Evolutionary conservation across 2,797 vertebrate species (phyloP).

Genomic region (Gallinago stenura): DNA sequence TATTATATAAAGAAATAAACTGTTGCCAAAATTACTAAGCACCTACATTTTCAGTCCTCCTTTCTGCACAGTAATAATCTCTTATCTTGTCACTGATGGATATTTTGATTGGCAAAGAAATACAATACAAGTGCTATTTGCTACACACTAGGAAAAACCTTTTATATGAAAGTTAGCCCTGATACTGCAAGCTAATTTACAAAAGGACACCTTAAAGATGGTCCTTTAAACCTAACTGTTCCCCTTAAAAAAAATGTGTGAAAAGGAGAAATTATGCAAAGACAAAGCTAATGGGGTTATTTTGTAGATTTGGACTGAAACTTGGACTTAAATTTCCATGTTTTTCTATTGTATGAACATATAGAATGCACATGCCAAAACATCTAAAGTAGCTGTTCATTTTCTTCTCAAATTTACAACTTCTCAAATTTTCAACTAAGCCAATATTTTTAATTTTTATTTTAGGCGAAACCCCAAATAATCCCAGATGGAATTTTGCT

Average conservation of each 20-base stretch:
- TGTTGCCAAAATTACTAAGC: background rate
- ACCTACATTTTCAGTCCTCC: background rate
- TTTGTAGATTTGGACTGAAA: background rate
- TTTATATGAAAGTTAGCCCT: background rate
- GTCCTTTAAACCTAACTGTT: rapidly evolving
- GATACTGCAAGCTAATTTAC: background rate
- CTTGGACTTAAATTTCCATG: background rate
- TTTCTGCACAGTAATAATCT: background rate
- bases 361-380: background rate
- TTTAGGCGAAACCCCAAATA: background rate
- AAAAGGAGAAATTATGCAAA: background rate
- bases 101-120: constrained; percentile 5
- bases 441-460: background rate
- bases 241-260: background rate
- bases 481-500: background rate
- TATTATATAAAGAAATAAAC: background rate
- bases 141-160: background rate
- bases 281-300: background rate
- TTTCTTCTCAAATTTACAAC: background rate
- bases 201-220: background rate
- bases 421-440: background rate
- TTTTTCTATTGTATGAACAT: background rate
- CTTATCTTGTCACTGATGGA: background rate
- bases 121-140: background rate
- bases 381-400: background rate